Percentiles rank a stretch among this genome's conserved stretches.
phyloP scores from a whole-genome alignment of 2,888 invertebrate genomes.

The Scotopteryx bipunctaria region DNA sequence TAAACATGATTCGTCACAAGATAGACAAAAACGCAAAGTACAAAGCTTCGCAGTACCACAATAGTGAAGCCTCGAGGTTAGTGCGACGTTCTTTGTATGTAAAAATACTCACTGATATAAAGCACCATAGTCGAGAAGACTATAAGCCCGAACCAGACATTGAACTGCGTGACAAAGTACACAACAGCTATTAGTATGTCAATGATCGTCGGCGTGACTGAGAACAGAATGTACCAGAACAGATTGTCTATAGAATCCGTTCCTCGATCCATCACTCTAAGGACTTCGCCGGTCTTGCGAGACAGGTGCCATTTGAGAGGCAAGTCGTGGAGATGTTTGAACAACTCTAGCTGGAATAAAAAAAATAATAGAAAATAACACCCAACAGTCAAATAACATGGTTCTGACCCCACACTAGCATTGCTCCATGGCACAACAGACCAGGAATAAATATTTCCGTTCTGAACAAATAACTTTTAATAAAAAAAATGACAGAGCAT shows the following conservation, averaged over 20 bases:
- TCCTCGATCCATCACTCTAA: conserved; percentile 98
- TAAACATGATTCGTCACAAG: too few relatives aligned
- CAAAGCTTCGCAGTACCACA: too few relatives aligned
- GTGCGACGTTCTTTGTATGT: not conserved
- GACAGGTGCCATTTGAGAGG: conserved; percentile 97
- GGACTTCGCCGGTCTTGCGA: conserved; percentile 98
- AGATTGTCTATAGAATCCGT: conserved; percentile 98
- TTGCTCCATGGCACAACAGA: too few relatives aligned
- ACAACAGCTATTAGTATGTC: conserved; percentile 96
- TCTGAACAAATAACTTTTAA: too few relatives aligned
- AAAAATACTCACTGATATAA: conserved; percentile 90
- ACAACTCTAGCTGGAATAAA: conserved; percentile 88
- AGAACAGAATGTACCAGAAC: conserved; percentile 95
- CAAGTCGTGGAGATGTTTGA: conserved; percentile 93
- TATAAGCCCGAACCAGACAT: conserved; percentile 97
- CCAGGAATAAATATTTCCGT: too few relatives aligned
- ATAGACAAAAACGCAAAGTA: too few relatives aligned
- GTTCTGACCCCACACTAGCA: too few relatives aligned
- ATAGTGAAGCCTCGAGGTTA: not conserved
- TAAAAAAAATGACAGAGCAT: too few relatives aligned
- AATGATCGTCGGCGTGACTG: conserved; percentile 95
- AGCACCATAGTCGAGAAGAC: conserved; percentile 96
- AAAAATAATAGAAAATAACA: too few relatives aligned
- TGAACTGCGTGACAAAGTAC: conserved; percentile 94
- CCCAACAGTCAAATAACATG: too few relatives aligned